Evolutionary conservation across 2,888 invertebrate genomes (phyloP).

Genomic region (Allophyes oxyacanthae): DNA sequence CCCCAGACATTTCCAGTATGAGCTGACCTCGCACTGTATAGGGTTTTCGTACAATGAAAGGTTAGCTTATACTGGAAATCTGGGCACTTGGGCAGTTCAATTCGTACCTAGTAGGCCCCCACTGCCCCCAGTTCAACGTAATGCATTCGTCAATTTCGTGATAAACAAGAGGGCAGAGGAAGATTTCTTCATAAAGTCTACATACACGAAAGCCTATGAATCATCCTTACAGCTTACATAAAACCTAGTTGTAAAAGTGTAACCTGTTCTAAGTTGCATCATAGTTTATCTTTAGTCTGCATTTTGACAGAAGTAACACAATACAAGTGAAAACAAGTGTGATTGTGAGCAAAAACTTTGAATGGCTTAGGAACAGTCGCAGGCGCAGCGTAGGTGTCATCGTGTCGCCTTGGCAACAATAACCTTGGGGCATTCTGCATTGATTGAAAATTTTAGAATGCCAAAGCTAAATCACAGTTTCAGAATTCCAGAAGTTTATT

Average conservation of each 20-base stretch:
- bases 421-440: conserved; percentile 12
- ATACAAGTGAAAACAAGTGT: conserved; percentile 44
- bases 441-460: conserved; percentile 7
- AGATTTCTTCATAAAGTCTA: conserved; percentile 15
- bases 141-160: too few species aligned
- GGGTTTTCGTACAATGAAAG: too few species aligned
- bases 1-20: too few species aligned
- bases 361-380: conserved; percentile 4
- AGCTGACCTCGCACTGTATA: too few species aligned
- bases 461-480: too few species aligned
- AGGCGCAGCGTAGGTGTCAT: conserved; percentile 21
- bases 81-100: too few species aligned
- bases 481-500: too few species aligned
- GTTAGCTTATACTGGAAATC: too few species aligned
- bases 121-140: too few species aligned
- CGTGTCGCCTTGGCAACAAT: conserved; percentile 2
- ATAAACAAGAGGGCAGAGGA: background rate
- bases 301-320: conserved; percentile 39
- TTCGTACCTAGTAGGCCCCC: too few species aligned
- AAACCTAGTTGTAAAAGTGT: conserved; percentile 33
- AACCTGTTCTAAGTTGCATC: conserved; percentile 11
- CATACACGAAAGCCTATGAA: conserved; percentile 17
- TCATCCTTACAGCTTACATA: conserved; percentile 36
- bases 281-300: background rate
- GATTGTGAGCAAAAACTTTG: conserved; percentile 32